Evolutionary conservation across 1,140 invertebrate species (phyloP).

Genomic region (Orius insidiosus): DNA sequence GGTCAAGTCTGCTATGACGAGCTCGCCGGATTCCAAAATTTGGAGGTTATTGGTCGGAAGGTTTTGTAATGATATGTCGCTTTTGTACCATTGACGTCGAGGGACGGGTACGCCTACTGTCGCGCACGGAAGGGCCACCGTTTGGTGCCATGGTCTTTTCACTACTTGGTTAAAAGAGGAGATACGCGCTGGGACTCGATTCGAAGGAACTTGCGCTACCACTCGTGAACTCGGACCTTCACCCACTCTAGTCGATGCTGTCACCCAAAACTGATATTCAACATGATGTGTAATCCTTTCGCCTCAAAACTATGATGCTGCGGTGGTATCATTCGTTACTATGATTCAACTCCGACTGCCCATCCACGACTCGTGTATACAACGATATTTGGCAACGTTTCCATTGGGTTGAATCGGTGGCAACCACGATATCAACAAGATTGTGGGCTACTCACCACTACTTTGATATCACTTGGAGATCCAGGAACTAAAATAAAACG

Average conservation of each 20-base stretch:
- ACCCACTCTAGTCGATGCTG: slow-evolving; percentile 53
- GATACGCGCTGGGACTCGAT: slow-evolving; percentile 41
- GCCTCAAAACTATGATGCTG: slow-evolving; percentile 45
- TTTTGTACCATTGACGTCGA: slow-evolving; percentile 44
- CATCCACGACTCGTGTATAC: slow-evolving; percentile 51
- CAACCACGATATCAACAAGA: slow-evolving; percentile 66
- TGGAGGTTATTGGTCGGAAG: slow-evolving; percentile 28
- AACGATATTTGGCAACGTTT: slow-evolving; percentile 57
- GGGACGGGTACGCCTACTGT: slow-evolving; percentile 41
- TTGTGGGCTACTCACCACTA: slow-evolving; percentile 52
- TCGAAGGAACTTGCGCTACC: slow-evolving; percentile 39
- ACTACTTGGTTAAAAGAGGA: slow-evolving; percentile 47
- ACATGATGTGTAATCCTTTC: slow-evolving; percentile 53
- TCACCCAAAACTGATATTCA: slow-evolving; percentile 68
- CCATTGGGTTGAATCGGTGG: slow-evolving; percentile 61
- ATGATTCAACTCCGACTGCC: slow-evolving; percentile 47
- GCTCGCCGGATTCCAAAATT: slow-evolving; percentile 41
- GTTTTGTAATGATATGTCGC: slow-evolving; percentile 25
- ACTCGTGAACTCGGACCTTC: slow-evolving; percentile 55
- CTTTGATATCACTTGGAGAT: slow-evolving; percentile 53
- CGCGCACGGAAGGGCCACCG: slow-evolving; percentile 41
- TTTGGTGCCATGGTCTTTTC: slow-evolving; percentile 43
- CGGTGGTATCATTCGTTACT: slow-evolving; percentile 42
- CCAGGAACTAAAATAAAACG: slow-evolving; percentile 48
- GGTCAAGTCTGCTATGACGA: slow-evolving; percentile 43